Base-by-base conservation (phyloP, 1,140 invertebrate genomes). In the Dreissena rostriformis region DNA sequence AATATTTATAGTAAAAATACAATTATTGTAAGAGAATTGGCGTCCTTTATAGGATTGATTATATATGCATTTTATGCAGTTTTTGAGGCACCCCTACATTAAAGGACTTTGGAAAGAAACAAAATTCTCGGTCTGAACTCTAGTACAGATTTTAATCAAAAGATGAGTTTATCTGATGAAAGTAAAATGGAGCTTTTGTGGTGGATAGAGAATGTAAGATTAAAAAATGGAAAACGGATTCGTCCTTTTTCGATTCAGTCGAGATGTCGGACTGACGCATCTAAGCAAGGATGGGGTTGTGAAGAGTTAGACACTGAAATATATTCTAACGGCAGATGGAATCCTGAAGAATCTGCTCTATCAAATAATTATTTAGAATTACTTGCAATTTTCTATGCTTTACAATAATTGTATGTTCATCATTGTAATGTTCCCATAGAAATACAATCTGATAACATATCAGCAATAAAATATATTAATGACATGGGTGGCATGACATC, bases 31-130 rank as follows among this genome's bases (percentile, higher is more conserved):
- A 2, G 19, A 11, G 70, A 74, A 39, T 28, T 82, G 39, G 85
- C 79, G 15, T 74, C 70, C 22, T 79, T 83, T 24, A 79, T 83
- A 24, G 74, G 85, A 55, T 63, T 81, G 17, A 57, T 87, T 6
- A 68, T 87, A 51, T 55, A 75, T 85, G 81, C 80, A 11, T 87
- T 79, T 72, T 65, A 80, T 73, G 86, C 83, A n/a, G 67, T 86
- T 17, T 57, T 65, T 15, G 75, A 61, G 68, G 80, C 79, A 14
- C 75, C 71, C 11, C 22, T 85, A 26, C 75, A 85, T 55, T 87
- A 87, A 68, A 77, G 82, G 66, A n/a, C n/a, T 55, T 74, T 87
- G 24, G 76, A 86, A 61, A 70, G 77, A 22, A 39, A 81, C 66
- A 84, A 86, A 65, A 14, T 80, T 26, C 0, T n/a, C 11, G 72